These are phyloP conservation scores for Mandrillus leucophaeus DNA, from an alignment of 2,113 vertebrate genomes.

Conservation along the genomic window DNA sequence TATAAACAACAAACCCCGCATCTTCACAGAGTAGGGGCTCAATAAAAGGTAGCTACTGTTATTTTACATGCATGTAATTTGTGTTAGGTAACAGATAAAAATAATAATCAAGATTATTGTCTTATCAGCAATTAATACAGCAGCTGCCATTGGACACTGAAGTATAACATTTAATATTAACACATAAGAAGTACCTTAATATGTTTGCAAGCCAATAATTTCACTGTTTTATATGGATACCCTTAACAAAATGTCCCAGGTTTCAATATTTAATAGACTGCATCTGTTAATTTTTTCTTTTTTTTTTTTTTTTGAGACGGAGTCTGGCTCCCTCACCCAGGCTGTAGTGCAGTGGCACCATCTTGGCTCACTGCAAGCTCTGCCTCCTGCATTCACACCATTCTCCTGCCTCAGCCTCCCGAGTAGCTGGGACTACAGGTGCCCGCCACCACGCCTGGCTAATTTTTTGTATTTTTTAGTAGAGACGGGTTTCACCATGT, in stretches of 20 bases:
- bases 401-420: no score
- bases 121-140: background rate
- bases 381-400: no score
- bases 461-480: no score
- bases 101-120: background rate
- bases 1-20: background rate
- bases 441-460: no score
- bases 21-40: background rate
- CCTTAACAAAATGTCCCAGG: background rate
- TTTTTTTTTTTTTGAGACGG: no score
- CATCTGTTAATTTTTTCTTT: background rate
- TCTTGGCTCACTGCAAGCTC: no score
- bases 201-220: background rate
- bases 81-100: background rate
- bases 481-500: no score
- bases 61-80: background rate
- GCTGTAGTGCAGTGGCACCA: no score
- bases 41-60: background rate
- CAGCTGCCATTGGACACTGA: background rate
- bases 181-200: background rate
- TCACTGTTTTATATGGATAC: background rate
- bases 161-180: background rate
- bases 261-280: background rate
- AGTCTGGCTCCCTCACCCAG: no score
- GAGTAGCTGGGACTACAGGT: no score